These are phyloP conservation scores for Melanotus villosus DNA, from an alignment of 2,888 invertebrate genomes.

Conservation along the genomic window DNA sequence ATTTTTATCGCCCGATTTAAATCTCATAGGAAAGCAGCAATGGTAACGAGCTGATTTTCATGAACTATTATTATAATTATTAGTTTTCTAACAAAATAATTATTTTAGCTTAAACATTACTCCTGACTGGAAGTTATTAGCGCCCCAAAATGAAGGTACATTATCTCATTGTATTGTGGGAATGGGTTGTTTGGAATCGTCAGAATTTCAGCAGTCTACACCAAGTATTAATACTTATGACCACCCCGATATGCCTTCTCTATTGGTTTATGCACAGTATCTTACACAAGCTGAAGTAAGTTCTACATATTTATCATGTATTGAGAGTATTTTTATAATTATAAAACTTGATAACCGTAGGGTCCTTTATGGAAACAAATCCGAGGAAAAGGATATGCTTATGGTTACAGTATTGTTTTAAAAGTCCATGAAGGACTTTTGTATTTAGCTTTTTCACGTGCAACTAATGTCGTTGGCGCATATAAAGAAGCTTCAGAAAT, in stretches of 20 bases:
- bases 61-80: background rate
- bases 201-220: conserved; percentile 78
- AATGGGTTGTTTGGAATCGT: conserved; percentile 86
- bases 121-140: conserved; percentile 67
- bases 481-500: conserved; percentile 84
- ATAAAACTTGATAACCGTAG: conserved; percentile 64
- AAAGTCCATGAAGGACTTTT: conserved; percentile 79
- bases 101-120: conserved; percentile 60
- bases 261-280: conserved; percentile 87
- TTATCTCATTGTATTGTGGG: conserved; percentile 79
- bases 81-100: background rate
- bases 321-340: background rate
- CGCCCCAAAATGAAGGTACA: conserved; percentile 62
- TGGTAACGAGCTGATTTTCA: conserved; percentile 35
- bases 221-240: conserved; percentile 77
- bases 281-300: conserved; percentile 86
- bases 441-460: conserved; percentile 80
- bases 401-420: conserved; percentile 79
- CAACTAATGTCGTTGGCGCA: conserved; percentile 84
- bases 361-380: conserved; percentile 93
- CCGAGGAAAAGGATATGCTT: conserved; percentile 88
- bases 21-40: conserved; percentile 26
- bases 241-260: conserved; percentile 78
- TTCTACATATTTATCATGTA: background rate
- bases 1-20: conserved; percentile 50